Evolutionary conservation across 2,888 invertebrate species (phyloP).

Genomic region (Ennomos erosarius): DNA sequence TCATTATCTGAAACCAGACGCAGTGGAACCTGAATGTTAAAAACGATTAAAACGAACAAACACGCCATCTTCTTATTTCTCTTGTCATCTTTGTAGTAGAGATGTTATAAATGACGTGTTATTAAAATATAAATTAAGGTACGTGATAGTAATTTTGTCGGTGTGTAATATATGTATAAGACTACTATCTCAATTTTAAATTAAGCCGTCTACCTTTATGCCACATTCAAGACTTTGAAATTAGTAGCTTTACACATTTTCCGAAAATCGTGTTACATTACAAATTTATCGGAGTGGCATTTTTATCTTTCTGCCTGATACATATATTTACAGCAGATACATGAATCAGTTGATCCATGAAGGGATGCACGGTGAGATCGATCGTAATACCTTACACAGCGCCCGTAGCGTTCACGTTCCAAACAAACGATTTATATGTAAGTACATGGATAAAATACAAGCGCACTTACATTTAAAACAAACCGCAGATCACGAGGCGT

Average conservation of each 20-base stretch:
- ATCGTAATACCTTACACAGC: constrained; percentile 34
- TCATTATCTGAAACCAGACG: constrained; percentile 37
- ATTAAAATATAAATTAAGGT: constrained; percentile 20
- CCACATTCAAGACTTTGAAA: too few relatives aligned
- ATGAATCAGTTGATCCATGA: constrained; percentile 21
- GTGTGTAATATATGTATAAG: not conserved
- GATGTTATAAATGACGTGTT: constrained; percentile 24
- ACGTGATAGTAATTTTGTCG: constrained; percentile 1
- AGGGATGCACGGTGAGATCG: constrained; percentile 35
- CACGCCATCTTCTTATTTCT: constrained; percentile 45
- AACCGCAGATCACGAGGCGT: constrained; percentile 58
- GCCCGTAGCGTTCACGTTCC: constrained; percentile 40
- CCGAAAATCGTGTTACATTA: too few relatives aligned
- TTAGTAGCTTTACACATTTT: too few relatives aligned
- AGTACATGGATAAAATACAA: constrained; percentile 35
- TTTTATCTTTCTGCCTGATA: not conserved
- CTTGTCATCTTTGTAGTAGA: constrained; percentile 18
- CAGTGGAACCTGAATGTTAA: constrained; percentile 18
- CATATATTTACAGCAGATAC: not conserved
- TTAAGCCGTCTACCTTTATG: too few relatives aligned
- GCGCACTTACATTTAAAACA: constrained; percentile 43
- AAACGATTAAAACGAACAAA: constrained; percentile 42
- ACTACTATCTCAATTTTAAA: too few relatives aligned
- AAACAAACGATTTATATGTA: constrained; percentile 37
- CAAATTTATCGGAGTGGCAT: too few relatives aligned